Base-by-base conservation (phyloP, 2,888 invertebrate species). In the Blastobasis adustella region DNA sequence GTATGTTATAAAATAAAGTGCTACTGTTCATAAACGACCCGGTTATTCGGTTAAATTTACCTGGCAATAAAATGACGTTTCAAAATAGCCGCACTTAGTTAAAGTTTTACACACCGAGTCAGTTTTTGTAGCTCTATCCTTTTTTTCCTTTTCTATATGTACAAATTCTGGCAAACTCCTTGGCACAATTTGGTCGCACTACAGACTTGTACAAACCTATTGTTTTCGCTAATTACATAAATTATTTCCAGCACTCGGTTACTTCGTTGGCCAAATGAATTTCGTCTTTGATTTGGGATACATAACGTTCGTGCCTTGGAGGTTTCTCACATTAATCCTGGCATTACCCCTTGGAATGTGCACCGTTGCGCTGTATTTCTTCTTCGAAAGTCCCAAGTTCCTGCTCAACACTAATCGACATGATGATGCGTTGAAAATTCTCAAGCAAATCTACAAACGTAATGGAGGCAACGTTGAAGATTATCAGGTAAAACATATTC, bases 321-420 rank as follows among this genome's bases (percentile, higher is more conserved):
- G 80, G 42, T 64, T 81, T 3, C 54, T 80, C 37, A 61, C 68
- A 4, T 48, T 80, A 1, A 56, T 82, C 3, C 68, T 86, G 44
- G 76, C 91, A 5, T 40, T 92, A 6, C 92, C 93, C 0, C 87
- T 91, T 47, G 69, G 93, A 0, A 56, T 91, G 0, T 90, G 92
- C 38, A 90, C 90, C 0, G 53, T 90, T n/a, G 73, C 89, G 0
- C 69, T 91, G 6, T 76, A 86, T 37, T 82, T 90, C 54, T 88
- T 90, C 56, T 90, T 93, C n/a, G 94, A 94, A 69, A 94, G 93
- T 65, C 94, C 94, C 0, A 93, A 93, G 69, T 94, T 92, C 67
- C 73, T 94, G 3, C 90, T 93, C 76, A 90, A 91, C 38, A 85
- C 86, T 47, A 91, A 91, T 5, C 76, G 82, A 38, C 88, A 90